Evolutionary conservation across 2,888 invertebrate species (phyloP), one percentile per base, ranked within the genome.

Genomic region (Trachelus tabidus): DNA sequence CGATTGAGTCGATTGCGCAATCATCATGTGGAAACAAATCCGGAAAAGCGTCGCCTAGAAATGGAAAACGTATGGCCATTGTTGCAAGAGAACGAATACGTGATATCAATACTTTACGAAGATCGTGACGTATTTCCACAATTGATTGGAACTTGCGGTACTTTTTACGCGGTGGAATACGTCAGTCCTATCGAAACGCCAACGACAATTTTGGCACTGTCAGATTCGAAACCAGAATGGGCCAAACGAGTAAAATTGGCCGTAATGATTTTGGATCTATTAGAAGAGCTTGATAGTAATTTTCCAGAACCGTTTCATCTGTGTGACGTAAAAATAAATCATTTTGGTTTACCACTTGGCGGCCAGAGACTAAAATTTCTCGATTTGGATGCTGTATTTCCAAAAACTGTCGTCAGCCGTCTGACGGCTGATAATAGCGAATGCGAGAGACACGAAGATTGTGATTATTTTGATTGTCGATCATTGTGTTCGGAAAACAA

Each of bases 281-380:
- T 95, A 4, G 92, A 94, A 75, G 92, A 93, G 80, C 89, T 95
- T 74, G 94, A 95, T 73, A 92, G 91, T 35, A 92, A 92, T 69
- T 93, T 94, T 80, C 92, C 93, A 2, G 94, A 95, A 83, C 94
- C 94, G 1, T 92, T 95, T 79, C 93, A 94, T 85, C 90, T 96
- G 34, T 96, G 96, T 90, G 95, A 95, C 91, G 92, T 95, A 0
- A 95, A 95, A 90, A 91, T 94, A 80, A 93, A 93, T 80, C 94
- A 95, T 87, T 95, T 96, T 90, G 95, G 95, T 1, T 86, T 94
- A 1, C 92, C 93, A 3, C 89, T 91, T 69, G 92, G 92, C 69
- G 91, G 90, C 15, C 92, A 92, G 81, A 93, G 92, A 83, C 89
- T 94, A n/a, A 94, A 94, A 89, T 94, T 94, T 82, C 90, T 95